Conservation (phyloP, 1,140 invertebrate species). For the Akabosia matsudoensis region DNA sequence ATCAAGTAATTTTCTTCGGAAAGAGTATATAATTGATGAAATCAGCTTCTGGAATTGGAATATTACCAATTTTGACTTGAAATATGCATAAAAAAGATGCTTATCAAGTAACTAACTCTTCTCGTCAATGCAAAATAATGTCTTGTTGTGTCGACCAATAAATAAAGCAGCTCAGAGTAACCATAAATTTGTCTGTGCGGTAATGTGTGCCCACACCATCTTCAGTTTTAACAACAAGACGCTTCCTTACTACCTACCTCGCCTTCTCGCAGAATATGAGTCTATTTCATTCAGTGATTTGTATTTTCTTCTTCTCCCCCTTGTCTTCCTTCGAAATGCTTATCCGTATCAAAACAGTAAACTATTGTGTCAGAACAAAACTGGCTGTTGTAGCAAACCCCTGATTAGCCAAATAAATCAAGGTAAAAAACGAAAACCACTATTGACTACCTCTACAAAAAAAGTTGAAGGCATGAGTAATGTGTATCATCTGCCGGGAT, state of each 20-base stretch:
- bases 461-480: no score
- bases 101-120: neutral
- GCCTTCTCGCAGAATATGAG: no score
- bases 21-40: neutral
- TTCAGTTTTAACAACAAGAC: neutral
- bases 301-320: no score
- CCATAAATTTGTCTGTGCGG: neutral
- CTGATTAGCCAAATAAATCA: slow-evolving; percentile 8
- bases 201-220: neutral
- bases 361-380: neutral
- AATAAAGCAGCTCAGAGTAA: neutral
- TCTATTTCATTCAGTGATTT: no score
- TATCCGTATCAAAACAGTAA: neutral
- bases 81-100: slow-evolving; percentile 1
- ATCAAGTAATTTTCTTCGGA: no score
- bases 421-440: neutral
- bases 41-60: slow-evolving; percentile 2
- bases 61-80: slow-evolving; percentile 1
- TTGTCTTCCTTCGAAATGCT: no score
- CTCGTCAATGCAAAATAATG: neutral
- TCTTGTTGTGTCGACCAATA: no score
- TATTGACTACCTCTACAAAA: neutral
- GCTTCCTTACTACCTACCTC: neutral
- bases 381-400: neutral
- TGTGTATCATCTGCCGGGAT: no score